phyloP scores from a whole-genome alignment of 2,113 vertebrate genomes.

The Kryptolebias marmoratus region DNA sequence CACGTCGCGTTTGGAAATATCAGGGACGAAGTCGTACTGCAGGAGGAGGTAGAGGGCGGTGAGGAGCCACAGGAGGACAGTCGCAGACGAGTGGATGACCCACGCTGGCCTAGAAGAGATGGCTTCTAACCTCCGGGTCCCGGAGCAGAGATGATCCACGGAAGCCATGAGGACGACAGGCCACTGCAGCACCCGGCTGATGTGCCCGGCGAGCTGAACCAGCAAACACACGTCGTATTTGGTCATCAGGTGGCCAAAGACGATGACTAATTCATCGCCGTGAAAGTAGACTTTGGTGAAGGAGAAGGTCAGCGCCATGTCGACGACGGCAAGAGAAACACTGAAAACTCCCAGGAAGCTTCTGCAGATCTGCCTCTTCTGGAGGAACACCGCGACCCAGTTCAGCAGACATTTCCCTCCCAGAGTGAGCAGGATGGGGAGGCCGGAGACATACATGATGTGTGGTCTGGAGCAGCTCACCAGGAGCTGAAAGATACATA shows the following conservation, averaged over 20 bases:
- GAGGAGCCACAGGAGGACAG: slow-evolving; percentile 75
- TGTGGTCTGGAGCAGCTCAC: neutral
- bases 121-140: slow-evolving; percentile 37
- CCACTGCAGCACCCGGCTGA: slow-evolving; percentile 78
- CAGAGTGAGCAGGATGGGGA: slow-evolving; percentile 77
- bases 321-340: slow-evolving; percentile 80
- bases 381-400: slow-evolving; percentile 77
- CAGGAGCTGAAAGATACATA: neutral
- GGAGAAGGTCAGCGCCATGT: slow-evolving; percentile 74
- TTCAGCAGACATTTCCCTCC: slow-evolving; percentile 82
- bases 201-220: slow-evolving; percentile 80
- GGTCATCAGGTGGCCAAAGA: slow-evolving; percentile 80
- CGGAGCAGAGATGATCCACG: slow-evolving; percentile 79
- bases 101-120: slow-evolving; percentile 29
- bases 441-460: slow-evolving; percentile 50
- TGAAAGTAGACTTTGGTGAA: slow-evolving; percentile 73
- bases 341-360: slow-evolving; percentile 85
- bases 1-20: slow-evolving; percentile 22
- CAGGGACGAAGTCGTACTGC: slow-evolving; percentile 43
- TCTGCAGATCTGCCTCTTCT: slow-evolving; percentile 52
- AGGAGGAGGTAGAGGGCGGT: slow-evolving; percentile 72
- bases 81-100: slow-evolving; percentile 55
- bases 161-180: slow-evolving; percentile 74
- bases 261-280: slow-evolving; percentile 55
- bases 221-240: slow-evolving; percentile 85